These are phyloP conservation scores for Philaethria dido DNA, from an alignment of 2,888 invertebrate genomes.

Conservation along the genomic window DNA sequence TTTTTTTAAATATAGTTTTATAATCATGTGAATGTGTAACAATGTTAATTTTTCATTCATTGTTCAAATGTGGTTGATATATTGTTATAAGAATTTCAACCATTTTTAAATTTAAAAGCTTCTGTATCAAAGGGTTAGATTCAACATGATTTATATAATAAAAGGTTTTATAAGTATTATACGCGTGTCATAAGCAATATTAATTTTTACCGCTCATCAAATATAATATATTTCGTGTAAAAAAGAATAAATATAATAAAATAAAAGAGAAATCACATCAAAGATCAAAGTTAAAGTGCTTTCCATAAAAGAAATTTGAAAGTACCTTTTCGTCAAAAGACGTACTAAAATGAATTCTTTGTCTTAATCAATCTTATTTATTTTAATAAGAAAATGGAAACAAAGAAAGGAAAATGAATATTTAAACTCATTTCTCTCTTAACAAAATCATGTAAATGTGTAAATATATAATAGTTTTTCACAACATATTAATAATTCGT, in stretches of 20 bases:
- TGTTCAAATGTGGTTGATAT: too few species aligned
- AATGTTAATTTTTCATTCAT: too few species aligned
- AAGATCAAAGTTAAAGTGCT: conserved; percentile 4
- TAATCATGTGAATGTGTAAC: too few species aligned
- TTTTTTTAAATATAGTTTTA: too few species aligned
- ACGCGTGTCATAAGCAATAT: conserved; percentile 7
- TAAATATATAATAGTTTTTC: background rate
- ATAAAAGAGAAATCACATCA: conserved; percentile 2
- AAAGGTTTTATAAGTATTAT: background rate
- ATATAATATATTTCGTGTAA: background rate
- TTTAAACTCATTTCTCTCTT: background rate
- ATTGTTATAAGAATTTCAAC: background rate
- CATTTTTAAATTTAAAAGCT: background rate
- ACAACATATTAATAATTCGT: background rate
- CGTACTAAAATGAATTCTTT: background rate
- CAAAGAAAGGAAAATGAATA: background rate
- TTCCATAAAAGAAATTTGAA: background rate
- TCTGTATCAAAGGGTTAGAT: background rate
- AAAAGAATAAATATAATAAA: conserved; percentile 14
- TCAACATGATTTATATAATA: conserved; percentile 1
- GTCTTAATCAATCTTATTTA: conserved; percentile 1
- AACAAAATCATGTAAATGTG: background rate
- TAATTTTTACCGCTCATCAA: background rate
- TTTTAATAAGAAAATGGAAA: conserved; percentile 6
- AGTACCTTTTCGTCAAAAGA: conserved; percentile 1